These are phyloP conservation scores for Mola mola DNA, from an alignment of 2,113 vertebrate genomes.

Conservation along the genomic window DNA sequence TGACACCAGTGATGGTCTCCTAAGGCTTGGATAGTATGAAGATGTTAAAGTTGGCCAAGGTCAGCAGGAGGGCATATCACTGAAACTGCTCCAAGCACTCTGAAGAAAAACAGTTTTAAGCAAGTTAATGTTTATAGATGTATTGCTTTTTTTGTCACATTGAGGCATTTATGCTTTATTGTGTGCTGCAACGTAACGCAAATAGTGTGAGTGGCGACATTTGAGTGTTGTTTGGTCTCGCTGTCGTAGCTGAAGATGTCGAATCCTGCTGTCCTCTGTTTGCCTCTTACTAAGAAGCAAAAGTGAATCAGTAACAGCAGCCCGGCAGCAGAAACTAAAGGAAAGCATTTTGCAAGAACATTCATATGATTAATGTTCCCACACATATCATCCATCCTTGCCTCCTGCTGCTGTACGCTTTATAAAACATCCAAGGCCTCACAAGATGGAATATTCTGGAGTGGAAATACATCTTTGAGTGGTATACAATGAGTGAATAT, in stretches of 20 bases:
- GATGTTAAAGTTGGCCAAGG: constrained; percentile 19
- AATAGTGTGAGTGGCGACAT: neutral
- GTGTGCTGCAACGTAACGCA: neutral
- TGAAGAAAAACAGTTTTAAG: neutral
- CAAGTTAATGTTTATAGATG: neutral
- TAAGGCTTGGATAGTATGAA: constrained; percentile 17
- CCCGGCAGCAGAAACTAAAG: constrained; percentile 50
- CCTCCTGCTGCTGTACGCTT: constrained; percentile 35
- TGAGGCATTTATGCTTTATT: constrained; percentile 3
- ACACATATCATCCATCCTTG: constrained; percentile 61
- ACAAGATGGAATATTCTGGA: constrained; percentile 50
- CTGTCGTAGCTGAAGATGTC: neutral
- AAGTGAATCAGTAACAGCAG: constrained; percentile 49
- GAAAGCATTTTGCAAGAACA: constrained; percentile 68
- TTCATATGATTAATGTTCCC: constrained; percentile 71
- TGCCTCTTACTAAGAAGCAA: constrained; percentile 44
- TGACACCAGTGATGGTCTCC: constrained; percentile 24
- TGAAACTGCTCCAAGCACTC: constrained; percentile 4
- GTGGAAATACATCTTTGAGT: constrained; percentile 55
- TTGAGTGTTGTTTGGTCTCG: constrained; percentile 1
- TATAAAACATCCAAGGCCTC: constrained; percentile 39
- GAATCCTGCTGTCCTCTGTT: constrained; percentile 14
- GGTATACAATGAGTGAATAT: constrained; percentile 12
- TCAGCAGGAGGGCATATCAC: constrained; percentile 20
- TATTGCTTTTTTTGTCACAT: neutral